Percentiles rank a stretch among this genome's conserved stretches.
Conservation (phyloP, 2,797 vertebrate species). For the Tragopan temminckii region DNA sequence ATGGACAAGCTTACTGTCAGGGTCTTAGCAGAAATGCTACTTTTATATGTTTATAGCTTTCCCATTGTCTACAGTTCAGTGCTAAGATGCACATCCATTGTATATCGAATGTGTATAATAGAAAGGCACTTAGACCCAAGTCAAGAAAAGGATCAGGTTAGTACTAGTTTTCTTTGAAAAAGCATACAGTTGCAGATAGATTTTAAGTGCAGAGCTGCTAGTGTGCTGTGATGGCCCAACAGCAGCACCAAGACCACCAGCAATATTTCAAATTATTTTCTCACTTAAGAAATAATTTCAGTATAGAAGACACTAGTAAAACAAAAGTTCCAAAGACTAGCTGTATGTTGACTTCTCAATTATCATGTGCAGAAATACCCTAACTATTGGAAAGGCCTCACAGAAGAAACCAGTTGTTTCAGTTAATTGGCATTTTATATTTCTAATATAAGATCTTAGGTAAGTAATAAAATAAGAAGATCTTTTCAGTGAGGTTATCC, state of each 20-base stretch:
- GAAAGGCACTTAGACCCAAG: not conserved
- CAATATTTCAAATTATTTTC: not conserved
- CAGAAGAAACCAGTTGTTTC: not conserved
- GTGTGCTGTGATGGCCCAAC: not conserved
- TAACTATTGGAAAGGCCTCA: accelerated
- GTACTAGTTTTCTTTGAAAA: not conserved
- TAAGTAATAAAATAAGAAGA: not conserved
- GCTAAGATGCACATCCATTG: not conserved
- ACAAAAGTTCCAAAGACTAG: not conserved
- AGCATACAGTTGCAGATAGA: not conserved
- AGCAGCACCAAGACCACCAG: not conserved
- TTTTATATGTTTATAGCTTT: not conserved
- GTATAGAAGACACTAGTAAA: not conserved
- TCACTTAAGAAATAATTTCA: not conserved
- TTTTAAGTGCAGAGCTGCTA: not conserved
- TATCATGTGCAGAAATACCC: not conserved
- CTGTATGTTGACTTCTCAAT: not conserved
- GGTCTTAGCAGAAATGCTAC: not conserved
- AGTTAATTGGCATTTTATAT: not conserved
- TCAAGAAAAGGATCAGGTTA: not conserved
- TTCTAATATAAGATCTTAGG: not conserved
- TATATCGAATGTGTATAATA: accelerated
- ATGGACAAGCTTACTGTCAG: slow-evolving; percentile 23
- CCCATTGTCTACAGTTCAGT: not conserved
- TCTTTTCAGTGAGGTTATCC: not conserved